phyloP scores from a whole-genome alignment of 2,113 vertebrate genomes.

The Platysternon megacephalum region DNA sequence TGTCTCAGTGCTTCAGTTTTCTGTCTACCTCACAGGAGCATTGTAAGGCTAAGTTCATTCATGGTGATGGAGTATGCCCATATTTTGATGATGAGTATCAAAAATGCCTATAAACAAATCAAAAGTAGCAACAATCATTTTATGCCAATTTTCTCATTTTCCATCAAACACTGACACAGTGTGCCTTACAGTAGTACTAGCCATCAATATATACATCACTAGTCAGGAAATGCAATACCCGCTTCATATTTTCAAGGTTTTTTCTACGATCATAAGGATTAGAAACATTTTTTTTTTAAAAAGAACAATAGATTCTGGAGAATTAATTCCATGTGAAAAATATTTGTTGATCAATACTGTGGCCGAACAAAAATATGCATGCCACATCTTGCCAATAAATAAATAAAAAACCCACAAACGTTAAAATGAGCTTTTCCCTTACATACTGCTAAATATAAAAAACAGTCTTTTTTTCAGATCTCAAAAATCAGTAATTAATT shows the following conservation, averaged over 20 bases:
- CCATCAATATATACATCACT: not conserved
- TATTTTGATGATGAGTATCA: not conserved
- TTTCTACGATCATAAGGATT: rapidly evolving
- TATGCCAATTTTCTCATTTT: not conserved
- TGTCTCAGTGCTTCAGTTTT: not conserved
- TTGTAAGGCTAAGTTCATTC: not conserved
- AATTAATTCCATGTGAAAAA: not conserved
- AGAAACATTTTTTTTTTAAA: not conserved
- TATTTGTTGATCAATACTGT: not conserved
- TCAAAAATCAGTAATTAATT: not conserved
- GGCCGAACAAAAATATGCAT: not conserved
- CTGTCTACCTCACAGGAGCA: not conserved
- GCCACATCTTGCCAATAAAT: not conserved
- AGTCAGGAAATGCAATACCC: not conserved
- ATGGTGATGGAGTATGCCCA: not conserved
- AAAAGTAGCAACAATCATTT: not conserved
- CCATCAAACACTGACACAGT: not conserved
- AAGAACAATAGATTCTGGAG: not conserved
- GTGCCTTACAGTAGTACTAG: not conserved
- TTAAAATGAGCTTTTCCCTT: not conserved
- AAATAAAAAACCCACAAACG: not conserved
- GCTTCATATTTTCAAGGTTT: not conserved
- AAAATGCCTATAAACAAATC: not conserved
- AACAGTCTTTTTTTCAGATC: not conserved
- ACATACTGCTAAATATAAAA: not conserved